Conservation (phyloP, 64 coral and sea anemone species). For the Stichodactyla mertensii region DNA sequence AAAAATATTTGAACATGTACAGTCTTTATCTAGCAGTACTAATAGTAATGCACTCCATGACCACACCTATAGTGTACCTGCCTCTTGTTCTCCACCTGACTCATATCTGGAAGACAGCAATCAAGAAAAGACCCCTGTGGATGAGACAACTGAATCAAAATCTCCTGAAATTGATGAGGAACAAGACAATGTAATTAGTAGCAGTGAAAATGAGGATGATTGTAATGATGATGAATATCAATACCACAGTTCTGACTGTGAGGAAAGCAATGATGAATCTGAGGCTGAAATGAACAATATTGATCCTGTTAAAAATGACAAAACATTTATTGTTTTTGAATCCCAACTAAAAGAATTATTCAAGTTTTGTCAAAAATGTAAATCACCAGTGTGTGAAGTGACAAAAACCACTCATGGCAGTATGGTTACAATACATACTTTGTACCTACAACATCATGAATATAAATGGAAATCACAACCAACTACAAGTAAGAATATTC, state of each 20-base stretch:
- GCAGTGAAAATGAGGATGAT: conserved; percentile 35
- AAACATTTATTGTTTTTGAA: conserved; percentile 39
- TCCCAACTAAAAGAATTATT: conserved; percentile 32
- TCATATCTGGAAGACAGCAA: conserved; percentile 16
- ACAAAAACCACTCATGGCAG: conserved; percentile 32
- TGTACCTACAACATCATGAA: conserved; percentile 31
- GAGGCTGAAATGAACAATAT: conserved; percentile 17
- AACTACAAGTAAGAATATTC: not conserved
- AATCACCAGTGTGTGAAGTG: not conserved
- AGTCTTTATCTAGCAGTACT: conserved; percentile 27
- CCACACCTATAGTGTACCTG: conserved; percentile 34
- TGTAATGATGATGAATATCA: conserved; percentile 30
- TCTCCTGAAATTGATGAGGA: conserved; percentile 15
- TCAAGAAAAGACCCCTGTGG: conserved; percentile 8
- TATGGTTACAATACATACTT: conserved; percentile 24
- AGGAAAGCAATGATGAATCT: conserved; percentile 37
- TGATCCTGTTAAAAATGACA: conserved; percentile 23
- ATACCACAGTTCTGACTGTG: conserved; percentile 37
- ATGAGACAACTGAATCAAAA: conserved; percentile 28
- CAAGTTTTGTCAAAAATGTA: conserved; percentile 49
- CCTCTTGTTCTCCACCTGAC: conserved; percentile 29
- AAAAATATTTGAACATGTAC: conserved; percentile 45
- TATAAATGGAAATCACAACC: conserved; percentile 42
- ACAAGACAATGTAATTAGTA: conserved; percentile 19
- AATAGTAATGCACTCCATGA: conserved; percentile 25